Conservation (phyloP, 2,113 vertebrate genomes). For the Ivindomyrus marchei region DNA sequence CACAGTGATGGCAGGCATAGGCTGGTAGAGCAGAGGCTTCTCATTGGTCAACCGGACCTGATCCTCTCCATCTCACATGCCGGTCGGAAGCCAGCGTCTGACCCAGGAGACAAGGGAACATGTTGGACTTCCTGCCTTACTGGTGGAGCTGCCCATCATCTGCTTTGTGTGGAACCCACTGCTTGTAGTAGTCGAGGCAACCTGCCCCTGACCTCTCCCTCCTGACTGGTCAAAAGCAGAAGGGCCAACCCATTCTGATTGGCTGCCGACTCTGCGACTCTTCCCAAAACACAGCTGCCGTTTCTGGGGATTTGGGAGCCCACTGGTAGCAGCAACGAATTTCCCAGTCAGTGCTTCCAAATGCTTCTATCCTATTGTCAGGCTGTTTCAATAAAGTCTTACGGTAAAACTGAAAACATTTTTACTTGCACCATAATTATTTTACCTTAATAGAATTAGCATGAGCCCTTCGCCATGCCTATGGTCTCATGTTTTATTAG, state of each 20-base stretch:
- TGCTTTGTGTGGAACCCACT: not conserved
- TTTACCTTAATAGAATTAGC: not conserved
- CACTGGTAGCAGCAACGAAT: not conserved
- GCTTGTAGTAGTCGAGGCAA: not conserved
- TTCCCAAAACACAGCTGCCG: not conserved
- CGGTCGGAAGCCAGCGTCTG: not conserved
- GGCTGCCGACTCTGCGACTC: not conserved
- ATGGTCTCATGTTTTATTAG: not conserved
- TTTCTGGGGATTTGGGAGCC: not conserved
- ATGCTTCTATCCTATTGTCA: not conserved
- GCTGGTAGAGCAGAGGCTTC: not conserved
- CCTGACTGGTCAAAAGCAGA: not conserved
- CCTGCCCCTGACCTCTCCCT: not conserved
- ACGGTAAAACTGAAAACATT: not conserved
- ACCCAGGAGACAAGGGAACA: not conserved
- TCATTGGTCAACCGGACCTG: not conserved
- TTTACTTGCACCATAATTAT: not conserved
- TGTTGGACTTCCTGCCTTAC: not conserved
- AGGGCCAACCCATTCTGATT: not conserved
- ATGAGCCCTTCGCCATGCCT: not conserved
- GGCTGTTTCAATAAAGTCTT: not conserved
- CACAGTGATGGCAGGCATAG: not conserved
- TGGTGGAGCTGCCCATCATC: not conserved
- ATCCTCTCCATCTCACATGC: constrained; percentile 14
- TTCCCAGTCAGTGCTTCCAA: not conserved